phyloP scores from a whole-genome alignment of 2,113 vertebrate species.

The Scolopax mira region DNA sequence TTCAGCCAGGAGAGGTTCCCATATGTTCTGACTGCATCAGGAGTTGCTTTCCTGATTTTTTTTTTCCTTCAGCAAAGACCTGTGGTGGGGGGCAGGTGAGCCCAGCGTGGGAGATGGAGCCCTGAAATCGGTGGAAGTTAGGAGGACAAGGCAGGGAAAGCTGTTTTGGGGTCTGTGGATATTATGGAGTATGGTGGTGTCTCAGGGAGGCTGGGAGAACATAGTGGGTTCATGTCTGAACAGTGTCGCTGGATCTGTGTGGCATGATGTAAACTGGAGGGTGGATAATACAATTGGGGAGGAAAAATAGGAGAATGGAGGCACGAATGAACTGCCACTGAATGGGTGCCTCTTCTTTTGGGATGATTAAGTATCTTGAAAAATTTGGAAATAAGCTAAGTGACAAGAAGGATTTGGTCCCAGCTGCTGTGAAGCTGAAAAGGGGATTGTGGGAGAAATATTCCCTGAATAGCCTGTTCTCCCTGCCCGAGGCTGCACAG shows the following conservation, averaged over 20 bases:
- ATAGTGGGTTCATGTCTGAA: not conserved
- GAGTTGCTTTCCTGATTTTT: not conserved
- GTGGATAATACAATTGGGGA: not conserved
- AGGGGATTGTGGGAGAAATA: not conserved
- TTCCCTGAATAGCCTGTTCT: not conserved
- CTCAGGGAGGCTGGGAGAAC: not conserved
- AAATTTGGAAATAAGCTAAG: not conserved
- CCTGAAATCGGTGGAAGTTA: not conserved
- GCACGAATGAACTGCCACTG: not conserved
- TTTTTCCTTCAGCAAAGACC: not conserved
- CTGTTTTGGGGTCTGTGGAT: not conserved
- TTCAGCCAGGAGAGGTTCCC: not conserved
- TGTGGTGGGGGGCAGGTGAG: not conserved
- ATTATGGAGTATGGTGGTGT: fast-evolving
- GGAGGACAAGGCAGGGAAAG: not conserved
- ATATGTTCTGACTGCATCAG: not conserved
- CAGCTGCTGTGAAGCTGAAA: not conserved
- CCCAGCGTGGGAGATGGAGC: not conserved
- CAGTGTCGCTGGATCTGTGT: not conserved
- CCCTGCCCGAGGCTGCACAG: not conserved
- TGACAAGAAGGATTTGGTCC: not conserved
- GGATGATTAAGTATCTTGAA: not conserved
- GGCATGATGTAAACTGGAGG: not conserved
- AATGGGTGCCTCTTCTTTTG: not conserved
- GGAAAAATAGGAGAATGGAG: not conserved